A percentile compares a stretch with the other conserved stretches of the same genome.
Conservation (phyloP, 2,113 vertebrate species). For the Charina bottae region DNA sequence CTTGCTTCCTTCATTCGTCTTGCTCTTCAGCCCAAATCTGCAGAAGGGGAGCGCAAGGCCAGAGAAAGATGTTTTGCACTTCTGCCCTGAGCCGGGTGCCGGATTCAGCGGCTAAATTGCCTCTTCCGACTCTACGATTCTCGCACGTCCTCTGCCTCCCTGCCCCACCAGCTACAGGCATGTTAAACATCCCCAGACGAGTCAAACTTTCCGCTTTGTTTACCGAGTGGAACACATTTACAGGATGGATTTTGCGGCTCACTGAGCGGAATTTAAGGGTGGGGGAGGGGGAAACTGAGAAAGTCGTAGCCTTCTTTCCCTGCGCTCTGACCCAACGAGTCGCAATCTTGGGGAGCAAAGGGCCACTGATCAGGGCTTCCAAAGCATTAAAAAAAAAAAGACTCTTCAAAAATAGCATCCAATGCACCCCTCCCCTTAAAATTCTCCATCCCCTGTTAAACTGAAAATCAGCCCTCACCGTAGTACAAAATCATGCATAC, state of each 20-base stretch:
- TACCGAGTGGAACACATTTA: slow-evolving; percentile 73
- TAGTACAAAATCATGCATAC: too few relatives aligned
- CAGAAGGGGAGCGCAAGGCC: neutral
- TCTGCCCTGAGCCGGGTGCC: neutral
- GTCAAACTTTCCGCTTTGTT: slow-evolving; percentile 70
- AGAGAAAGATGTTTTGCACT: neutral
- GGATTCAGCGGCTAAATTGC: neutral
- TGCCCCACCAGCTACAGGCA: neutral
- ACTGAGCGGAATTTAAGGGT: slow-evolving; percentile 61
- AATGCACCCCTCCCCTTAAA: neutral
- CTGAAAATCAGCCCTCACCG: neutral
- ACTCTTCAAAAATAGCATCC: neutral
- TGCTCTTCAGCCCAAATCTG: neutral
- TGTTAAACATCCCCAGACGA: neutral
- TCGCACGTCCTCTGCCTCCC: neutral
- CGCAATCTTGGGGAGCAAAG: slow-evolving; percentile 47
- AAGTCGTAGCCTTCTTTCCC: slow-evolving; percentile 39
- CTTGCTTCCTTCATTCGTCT: neutral
- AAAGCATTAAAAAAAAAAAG: neutral
- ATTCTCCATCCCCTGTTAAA: neutral
- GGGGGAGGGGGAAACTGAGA: slow-evolving; percentile 37
- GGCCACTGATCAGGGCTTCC: slow-evolving; percentile 37
- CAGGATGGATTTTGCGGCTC: slow-evolving; percentile 75
- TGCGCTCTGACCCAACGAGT: slow-evolving; percentile 50
- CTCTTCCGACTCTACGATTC: neutral